Conservation (phyloP, 2,113 vertebrate species). For the Muntiacus reevesi region DNA sequence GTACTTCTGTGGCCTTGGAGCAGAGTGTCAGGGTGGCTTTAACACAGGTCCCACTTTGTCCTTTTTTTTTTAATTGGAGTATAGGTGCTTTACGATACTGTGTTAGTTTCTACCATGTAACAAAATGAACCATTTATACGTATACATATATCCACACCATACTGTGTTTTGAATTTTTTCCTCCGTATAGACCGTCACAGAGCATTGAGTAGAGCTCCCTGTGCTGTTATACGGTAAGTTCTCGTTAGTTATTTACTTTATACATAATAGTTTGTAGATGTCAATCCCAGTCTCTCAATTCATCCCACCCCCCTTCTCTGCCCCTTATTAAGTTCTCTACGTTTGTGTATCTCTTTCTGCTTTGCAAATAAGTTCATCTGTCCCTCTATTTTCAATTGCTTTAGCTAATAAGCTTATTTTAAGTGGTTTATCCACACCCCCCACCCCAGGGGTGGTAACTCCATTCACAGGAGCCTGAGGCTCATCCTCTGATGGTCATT, state of each 20-base stretch:
- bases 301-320: neutral
- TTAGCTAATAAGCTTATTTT: too few species aligned
- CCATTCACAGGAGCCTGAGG: too few species aligned
- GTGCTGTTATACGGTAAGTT: neutral
- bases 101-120: neutral
- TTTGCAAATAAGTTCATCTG: too few species aligned
- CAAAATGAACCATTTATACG: neutral
- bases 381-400: too few species aligned
- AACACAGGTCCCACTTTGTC: neutral
- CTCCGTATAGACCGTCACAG: neutral
- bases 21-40: neutral
- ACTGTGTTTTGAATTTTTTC: neutral
- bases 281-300: neutral
- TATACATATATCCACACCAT: neutral
- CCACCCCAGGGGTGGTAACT: too few species aligned
- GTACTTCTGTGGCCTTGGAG: neutral
- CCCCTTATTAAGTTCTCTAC: neutral
- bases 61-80: neutral
- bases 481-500: too few species aligned
- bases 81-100: neutral
- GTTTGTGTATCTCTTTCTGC: too few species aligned
- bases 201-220: neutral
- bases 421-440: too few species aligned
- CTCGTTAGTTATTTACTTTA: neutral
- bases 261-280: neutral